A percentile compares a stretch with the other conserved stretches of the same genome.
Conservation (phyloP, 2,888 invertebrate species). For the Pammene aurita region DNA sequence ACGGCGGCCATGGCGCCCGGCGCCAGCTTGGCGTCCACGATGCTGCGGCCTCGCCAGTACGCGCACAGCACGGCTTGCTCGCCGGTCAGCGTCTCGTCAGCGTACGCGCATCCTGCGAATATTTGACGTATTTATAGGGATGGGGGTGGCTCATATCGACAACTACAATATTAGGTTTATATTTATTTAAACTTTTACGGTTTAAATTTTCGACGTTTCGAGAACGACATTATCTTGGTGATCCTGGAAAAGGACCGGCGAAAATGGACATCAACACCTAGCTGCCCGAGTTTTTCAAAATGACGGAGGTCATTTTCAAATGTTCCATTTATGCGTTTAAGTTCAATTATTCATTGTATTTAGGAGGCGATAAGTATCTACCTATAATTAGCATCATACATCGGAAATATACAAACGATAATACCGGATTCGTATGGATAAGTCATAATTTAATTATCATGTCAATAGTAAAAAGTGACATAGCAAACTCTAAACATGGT, state of each 20-base stretch:
- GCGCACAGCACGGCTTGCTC: slow-evolving; percentile 97
- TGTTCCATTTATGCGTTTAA: no score
- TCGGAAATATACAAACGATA: not conserved
- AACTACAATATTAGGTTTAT: no score
- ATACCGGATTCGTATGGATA: not conserved
- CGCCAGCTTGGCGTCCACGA: slow-evolving; percentile 88
- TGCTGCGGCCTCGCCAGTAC: slow-evolving; percentile 95
- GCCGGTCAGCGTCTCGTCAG: slow-evolving; percentile 96
- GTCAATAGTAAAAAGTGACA: not conserved
- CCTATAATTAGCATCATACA: not conserved
- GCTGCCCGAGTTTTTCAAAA: not conserved
- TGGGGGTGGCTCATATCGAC: no score
- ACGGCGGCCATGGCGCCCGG: slow-evolving; percentile 96
- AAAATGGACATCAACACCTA: no score
- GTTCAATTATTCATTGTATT: no score
- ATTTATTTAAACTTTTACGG: no score
- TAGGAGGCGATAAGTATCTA: not conserved
- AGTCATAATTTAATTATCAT: not conserved
- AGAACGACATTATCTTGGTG: no score
- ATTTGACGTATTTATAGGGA: no score
- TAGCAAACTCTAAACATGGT: not conserved
- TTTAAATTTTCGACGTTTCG: no score
- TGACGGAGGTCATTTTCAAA: no score
- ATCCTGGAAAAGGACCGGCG: no score
- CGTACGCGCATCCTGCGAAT: slow-evolving; percentile 93